Evolutionary conservation across 2,888 invertebrate species (phyloP).

Genomic region (Drosophila emarginata): DNA sequence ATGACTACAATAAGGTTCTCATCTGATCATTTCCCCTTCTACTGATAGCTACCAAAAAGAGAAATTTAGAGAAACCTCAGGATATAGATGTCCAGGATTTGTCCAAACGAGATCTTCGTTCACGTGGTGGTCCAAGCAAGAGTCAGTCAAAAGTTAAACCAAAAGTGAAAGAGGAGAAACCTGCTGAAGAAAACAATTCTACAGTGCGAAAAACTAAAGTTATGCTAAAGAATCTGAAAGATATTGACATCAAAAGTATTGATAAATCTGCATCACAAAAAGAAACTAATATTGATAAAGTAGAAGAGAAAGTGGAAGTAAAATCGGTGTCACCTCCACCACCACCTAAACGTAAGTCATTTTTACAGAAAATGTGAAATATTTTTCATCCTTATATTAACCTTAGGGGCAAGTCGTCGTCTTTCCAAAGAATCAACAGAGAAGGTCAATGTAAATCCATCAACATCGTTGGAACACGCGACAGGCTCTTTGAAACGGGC

Average conservation of each 20-base stretch:
- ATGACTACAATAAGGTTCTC: too few species aligned
- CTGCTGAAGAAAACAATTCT: neutral
- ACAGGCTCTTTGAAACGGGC: neutral
- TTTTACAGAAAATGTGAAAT: neutral
- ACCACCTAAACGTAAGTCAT: constrained; percentile 19
- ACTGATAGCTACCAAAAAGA: neutral
- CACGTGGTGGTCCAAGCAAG: too few species aligned
- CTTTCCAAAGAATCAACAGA: neutral
- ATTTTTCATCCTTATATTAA: neutral
- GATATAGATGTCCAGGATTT: neutral
- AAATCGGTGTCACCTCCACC: constrained; percentile 14
- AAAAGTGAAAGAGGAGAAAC: neutral
- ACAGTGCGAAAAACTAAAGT: neutral
- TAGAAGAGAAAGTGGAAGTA: neutral
- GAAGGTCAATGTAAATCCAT: neutral
- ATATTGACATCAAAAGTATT: neutral
- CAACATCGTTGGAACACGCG: neutral
- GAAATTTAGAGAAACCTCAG: neutral
- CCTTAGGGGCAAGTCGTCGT: constrained; percentile 14
- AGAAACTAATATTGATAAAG: neutral
- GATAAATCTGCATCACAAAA: neutral
- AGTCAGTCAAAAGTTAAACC: too few species aligned
- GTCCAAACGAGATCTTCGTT: too few species aligned
- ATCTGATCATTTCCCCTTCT: neutral
- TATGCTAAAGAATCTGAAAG: neutral